Evolutionary conservation across 1,140 invertebrate genomes (phyloP).

Genomic region (Aradophagus sp.): DNA sequence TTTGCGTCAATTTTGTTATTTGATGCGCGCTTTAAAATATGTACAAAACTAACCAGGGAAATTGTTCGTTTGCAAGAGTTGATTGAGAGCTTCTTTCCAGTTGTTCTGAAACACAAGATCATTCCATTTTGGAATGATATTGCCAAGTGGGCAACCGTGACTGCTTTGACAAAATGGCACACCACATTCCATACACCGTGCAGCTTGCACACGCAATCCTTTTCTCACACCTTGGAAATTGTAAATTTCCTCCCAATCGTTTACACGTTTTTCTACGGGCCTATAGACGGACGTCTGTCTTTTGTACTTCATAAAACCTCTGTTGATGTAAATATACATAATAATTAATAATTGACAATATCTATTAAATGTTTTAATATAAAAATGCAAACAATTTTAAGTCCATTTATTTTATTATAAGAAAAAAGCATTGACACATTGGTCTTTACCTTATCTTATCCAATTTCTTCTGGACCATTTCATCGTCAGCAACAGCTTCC

Average conservation of each 20-base stretch:
- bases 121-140: slow-evolving; percentile 99
- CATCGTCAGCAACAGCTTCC: slow-evolving; percentile 85
- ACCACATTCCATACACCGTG: slow-evolving; percentile 99
- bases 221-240: slow-evolving; percentile 90
- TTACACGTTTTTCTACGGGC: slow-evolving; percentile 85
- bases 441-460: slow-evolving; percentile 87
- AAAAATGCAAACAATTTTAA: too few species aligned
- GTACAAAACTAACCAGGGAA: slow-evolving; percentile 84
- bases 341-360: background rate
- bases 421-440: slow-evolving; percentile 5
- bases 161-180: slow-evolving; percentile 99
- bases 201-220: slow-evolving; percentile 92
- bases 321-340: slow-evolving; percentile 60
- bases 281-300: slow-evolving; percentile 91
- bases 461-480: slow-evolving; percentile 86
- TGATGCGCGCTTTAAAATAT: background rate
- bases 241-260: slow-evolving; percentile 99
- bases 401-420: slow-evolving; percentile 14
- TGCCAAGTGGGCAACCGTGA: slow-evolving; percentile 97
- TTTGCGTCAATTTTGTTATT: slow-evolving; percentile 28
- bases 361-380: too few species aligned
- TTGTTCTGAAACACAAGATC: slow-evolving; percentile 95
- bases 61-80: slow-evolving; percentile 98
- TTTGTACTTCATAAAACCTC: slow-evolving; percentile 97
- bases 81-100: slow-evolving; percentile 97